Base-by-base conservation (phyloP, 2,797 vertebrate genomes). In the Esox masquinongy region DNA sequence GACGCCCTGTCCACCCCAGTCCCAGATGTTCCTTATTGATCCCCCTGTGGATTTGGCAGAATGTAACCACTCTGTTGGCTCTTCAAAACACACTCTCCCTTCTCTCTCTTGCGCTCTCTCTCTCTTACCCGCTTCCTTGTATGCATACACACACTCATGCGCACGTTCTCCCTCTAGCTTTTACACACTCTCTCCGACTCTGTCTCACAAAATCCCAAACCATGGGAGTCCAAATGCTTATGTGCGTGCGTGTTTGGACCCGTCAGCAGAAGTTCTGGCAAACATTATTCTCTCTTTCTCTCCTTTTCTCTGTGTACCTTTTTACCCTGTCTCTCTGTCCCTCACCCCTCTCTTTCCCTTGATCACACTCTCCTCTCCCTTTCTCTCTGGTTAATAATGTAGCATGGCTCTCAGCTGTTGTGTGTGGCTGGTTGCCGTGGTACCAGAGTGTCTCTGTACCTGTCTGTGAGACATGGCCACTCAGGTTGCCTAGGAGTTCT, bases 371-470 rank as follows among this genome's bases (percentile, higher is more conserved):
- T 34, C 68, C 68, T 43, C 34, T 24, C 56, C 31, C 67, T 47
- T 59, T 86, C 69, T 1, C 83, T 80, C 88, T 88, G 84, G 79
- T 94, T 93, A 94, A 95, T 94, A 94, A 94, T 94, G 92, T 85
- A 95, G 86, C 74, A 76, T 84, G 90, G 86, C 82, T 92, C 84
- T 92, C 88, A 92, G 88, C 89, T 92, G 91, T 91, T 93, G 87
- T 85, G 83, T 71, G 43, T 47, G 43, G 43, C 43, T 47, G 86
- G 90, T 89, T 91, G 90, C 87, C 85, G 88, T 88, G 90, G 89
- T 85, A 89, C 88, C 87, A 79, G 80, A 87, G 88, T 89, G 88
- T 79, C 86, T 89, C 84, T 88, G 85, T 91, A 91, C 90, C 92
- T 91, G 92, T 91, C 87, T 81, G 82, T 81, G 87, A 92, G 88